Conservation (phyloP, 2,797 vertebrate species). For the Morelia viridis region DNA sequence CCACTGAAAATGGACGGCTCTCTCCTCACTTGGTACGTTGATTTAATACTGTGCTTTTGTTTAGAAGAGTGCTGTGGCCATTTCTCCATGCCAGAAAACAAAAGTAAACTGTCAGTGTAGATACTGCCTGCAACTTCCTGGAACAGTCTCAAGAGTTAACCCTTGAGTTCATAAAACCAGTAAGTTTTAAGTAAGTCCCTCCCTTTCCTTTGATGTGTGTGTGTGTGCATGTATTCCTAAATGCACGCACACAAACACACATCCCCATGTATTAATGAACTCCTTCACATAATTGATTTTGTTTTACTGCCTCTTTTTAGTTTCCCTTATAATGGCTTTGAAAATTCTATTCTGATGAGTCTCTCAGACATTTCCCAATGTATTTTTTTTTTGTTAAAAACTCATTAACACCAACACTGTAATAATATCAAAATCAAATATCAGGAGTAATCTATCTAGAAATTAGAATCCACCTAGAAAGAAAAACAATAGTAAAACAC, state of each 20-base stretch:
- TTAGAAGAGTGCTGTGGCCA: background rate
- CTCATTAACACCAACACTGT: background rate
- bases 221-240: background rate
- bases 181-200: background rate
- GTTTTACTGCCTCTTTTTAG: background rate
- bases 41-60: slow-evolving; percentile 14
- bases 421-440: background rate
- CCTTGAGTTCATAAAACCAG: background rate
- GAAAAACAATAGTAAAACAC: background rate
- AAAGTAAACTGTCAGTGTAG: slow-evolving; percentile 21
- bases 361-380: background rate
- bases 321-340: background rate
- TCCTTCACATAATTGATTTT: background rate
- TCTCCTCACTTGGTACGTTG: background rate
- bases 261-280: background rate
- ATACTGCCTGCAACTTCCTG: slow-evolving; percentile 21
- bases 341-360: background rate
- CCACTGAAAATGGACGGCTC: background rate
- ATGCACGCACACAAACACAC: background rate
- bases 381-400: background rate
- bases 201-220: slow-evolving; percentile 2
- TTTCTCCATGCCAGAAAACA: background rate
- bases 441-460: background rate
- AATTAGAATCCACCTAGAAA: background rate
- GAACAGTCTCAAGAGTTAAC: background rate